phyloP scores from a whole-genome alignment of 2,113 vertebrate species.

The Perca flavescens region DNA sequence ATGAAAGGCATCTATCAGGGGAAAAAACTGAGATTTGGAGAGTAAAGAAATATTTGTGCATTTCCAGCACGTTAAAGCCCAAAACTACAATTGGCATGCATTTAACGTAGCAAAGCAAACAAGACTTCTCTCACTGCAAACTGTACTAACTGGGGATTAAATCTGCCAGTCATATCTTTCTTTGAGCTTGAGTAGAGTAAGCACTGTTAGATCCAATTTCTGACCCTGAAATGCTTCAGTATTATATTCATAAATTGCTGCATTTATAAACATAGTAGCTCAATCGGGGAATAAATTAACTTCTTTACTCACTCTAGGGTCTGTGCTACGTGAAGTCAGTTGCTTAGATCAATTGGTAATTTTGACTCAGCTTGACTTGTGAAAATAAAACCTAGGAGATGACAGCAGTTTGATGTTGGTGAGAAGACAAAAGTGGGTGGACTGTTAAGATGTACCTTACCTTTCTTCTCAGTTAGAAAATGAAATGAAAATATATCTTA shows the following conservation, averaged over 20 bases:
- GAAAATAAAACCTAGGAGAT: accelerated
- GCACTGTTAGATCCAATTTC: not conserved
- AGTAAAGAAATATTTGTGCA: not conserved
- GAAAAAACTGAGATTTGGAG: not conserved
- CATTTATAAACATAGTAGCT: not conserved
- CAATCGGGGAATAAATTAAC: not conserved
- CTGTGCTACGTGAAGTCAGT: too few species aligned
- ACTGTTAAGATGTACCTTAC: not conserved
- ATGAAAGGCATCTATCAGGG: constrained; percentile 11
- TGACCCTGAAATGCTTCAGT: not conserved
- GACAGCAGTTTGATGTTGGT: not conserved
- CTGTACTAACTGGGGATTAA: not conserved
- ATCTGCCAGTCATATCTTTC: not conserved
- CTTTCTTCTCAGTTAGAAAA: constrained; percentile 3
- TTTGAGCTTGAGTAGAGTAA: not conserved
- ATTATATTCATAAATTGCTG: not conserved
- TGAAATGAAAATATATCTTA: constrained; percentile 6
- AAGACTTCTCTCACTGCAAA: not conserved
- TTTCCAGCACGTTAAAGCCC: not conserved
- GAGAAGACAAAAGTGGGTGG: not conserved
- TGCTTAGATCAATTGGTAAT: not conserved
- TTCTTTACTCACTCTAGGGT: not conserved
- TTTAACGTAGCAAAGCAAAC: constrained; percentile 9
- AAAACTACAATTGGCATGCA: too few species aligned
- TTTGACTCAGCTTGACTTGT: not conserved